These are phyloP conservation scores for Rhingia rostrata DNA, from an alignment of 2,888 invertebrate species.

Conservation along the genomic window DNA sequence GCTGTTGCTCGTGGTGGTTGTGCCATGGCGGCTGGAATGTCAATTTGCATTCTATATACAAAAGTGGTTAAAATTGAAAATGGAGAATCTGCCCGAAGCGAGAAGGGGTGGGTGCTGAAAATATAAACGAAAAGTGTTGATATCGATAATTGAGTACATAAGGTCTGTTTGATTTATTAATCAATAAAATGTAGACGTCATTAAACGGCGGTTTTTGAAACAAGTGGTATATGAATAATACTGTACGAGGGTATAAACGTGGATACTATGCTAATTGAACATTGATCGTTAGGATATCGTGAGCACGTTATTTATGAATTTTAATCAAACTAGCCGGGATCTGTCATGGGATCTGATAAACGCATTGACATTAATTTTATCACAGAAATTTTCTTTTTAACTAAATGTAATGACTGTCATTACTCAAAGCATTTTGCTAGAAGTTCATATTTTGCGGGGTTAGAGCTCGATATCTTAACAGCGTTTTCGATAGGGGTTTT, in stretches of 20 bases:
- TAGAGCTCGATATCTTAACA: too few species aligned
- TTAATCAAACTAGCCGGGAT: too few species aligned
- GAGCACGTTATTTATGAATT: too few species aligned
- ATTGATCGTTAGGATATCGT: too few species aligned
- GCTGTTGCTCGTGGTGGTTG: slow-evolving; percentile 14
- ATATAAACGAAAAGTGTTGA: slow-evolving; percentile 50
- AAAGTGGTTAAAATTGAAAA: slow-evolving; percentile 63
- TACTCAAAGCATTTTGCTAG: too few species aligned
- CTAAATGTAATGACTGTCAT: too few species aligned
- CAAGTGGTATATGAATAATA: not conserved
- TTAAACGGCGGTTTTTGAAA: not conserved
- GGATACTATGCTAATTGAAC: too few species aligned
- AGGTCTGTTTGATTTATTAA: slow-evolving; percentile 54
- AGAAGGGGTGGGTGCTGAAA: slow-evolving; percentile 10
- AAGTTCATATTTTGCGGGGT: too few species aligned
- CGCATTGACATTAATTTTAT: too few species aligned
- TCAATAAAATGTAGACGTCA: slow-evolving; percentile 48
- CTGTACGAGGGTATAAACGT: not conserved
- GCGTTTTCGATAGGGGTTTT: too few species aligned
- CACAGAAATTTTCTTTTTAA: too few species aligned
- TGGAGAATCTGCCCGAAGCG: slow-evolving; percentile 13
- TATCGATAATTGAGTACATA: slow-evolving; percentile 58
- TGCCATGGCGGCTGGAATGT: slow-evolving; percentile 48
- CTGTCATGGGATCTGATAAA: too few species aligned
- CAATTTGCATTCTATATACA: slow-evolving; percentile 66